Percentiles rank a stretch among this genome's conserved stretches.
Conservation (phyloP, 2,888 invertebrate genomes). For the Hypena proboscidalis region DNA sequence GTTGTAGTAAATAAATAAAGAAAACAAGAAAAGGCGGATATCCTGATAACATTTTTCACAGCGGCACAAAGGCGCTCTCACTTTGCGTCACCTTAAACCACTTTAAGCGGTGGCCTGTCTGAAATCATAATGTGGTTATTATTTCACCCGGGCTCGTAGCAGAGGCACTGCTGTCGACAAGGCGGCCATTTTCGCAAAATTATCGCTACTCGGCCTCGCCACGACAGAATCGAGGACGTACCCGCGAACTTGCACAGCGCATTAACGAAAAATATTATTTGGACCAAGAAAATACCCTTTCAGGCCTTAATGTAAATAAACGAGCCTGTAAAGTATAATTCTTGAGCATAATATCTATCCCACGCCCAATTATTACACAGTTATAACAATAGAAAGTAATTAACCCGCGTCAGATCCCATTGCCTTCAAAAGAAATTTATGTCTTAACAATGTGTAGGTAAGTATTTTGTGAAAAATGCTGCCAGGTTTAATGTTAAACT, state of each 20-base stretch:
- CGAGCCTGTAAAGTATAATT: conserved; percentile 36
- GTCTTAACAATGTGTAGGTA: conserved; percentile 10
- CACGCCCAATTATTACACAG: conserved; percentile 41
- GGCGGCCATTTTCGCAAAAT: conserved; percentile 79
- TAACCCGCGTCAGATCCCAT: conserved; percentile 50
- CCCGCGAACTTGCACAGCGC: conserved; percentile 68
- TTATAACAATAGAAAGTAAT: conserved; percentile 52
- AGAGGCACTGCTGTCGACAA: conserved; percentile 78
- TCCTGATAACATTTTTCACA: conserved; percentile 65
- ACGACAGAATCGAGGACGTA: conserved; percentile 72
- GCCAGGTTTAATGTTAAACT: neutral
- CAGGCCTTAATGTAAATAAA: conserved; percentile 44
- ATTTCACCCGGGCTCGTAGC: conserved; percentile 73
- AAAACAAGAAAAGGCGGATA: conserved; percentile 55
- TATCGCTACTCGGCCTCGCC: conserved; percentile 76
- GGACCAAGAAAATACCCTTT: conserved; percentile 59
- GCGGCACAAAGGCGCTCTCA: conserved; percentile 60
- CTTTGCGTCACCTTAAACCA: conserved; percentile 75
- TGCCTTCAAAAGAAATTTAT: conserved; percentile 45
- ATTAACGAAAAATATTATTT: conserved; percentile 65
- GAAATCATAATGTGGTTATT: conserved; percentile 82
- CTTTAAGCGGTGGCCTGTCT: conserved; percentile 73
- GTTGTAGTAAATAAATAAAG: conserved; percentile 49
- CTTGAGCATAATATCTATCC: conserved; percentile 39
- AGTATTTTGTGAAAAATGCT: neutral